These are phyloP conservation scores for Pygoscelis adeliae DNA, from an alignment of 2,113 vertebrate species.

Conservation along the genomic window DNA sequence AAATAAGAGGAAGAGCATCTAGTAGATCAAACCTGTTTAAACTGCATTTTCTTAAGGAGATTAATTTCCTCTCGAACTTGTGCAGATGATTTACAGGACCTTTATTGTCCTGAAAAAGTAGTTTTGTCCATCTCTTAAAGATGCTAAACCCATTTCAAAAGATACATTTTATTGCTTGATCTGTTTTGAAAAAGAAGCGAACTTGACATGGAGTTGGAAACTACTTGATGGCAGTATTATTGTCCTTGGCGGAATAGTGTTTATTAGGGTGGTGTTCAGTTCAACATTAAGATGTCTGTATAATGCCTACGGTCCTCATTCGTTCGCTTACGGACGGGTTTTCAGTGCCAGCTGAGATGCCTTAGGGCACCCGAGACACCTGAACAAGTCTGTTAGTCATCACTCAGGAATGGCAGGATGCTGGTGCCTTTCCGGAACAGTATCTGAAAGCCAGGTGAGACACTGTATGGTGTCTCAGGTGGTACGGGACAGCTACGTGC, in stretches of 20 bases:
- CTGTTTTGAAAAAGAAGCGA: not conserved
- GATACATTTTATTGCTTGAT: not conserved
- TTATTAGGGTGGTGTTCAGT: not conserved
- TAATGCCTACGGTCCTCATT: not conserved
- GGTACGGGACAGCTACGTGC: not conserved
- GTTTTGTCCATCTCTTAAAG: not conserved
- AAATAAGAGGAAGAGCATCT: not conserved
- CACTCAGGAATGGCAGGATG: accelerated
- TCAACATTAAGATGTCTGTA: too few species aligned
- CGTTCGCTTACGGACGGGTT: not conserved
- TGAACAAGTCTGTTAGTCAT: not conserved
- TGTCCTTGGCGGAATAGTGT: not conserved
- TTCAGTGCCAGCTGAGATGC: not conserved
- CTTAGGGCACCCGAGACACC: too few species aligned
- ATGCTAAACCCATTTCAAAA: not conserved
- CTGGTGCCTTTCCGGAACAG: not conserved
- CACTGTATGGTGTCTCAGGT: not conserved
- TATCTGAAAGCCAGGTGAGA: not conserved
- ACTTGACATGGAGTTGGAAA: not conserved
- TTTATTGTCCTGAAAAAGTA: not conserved
- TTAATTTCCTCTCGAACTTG: not conserved
- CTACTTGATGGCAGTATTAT: too few species aligned
- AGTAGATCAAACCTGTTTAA: not conserved
- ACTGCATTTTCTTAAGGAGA: not conserved
- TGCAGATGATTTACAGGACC: not conserved